Base-by-base conservation (phyloP, 2,797 vertebrate species). In the Echeneis naucrates region DNA sequence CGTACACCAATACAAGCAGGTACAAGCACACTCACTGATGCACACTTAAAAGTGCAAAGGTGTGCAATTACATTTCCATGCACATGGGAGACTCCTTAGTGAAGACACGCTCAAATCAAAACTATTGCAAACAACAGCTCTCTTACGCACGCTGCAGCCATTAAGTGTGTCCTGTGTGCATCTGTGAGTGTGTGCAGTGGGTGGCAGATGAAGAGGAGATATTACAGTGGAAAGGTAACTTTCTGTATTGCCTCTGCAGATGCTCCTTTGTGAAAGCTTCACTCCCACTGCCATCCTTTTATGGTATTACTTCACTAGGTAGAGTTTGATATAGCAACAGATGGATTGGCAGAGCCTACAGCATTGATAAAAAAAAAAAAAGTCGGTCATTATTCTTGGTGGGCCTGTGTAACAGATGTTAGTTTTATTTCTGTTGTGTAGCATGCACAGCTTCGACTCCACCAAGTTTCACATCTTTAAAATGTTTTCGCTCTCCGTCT, bases 221-320 rank as follows among this genome's bases (percentile, higher is more conserved):
- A 45, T 76, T 59, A 65, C n/a, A 69, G 77, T 63, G 69, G 68
- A 82, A 72, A 85, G 78, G 72, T 82, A 87, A 80, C 68, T 79
- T 72, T 27, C 62, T 57, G 80, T 65, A 69, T 75, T 80, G 77
- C 71, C 68, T 84, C 71, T 86, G 74, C 84, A 84, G 82, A 89
- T 83, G 66, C 77, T 72, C 69, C 78, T 61, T 63, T 77, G 74
- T 65, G 72, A 87, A 73, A 52, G 73, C 70, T 74, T 80, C 51
- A 80, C 88, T 90, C 88, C 86, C 84, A 90, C 88, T 56, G 75
- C 70, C 71, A 35, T 87, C 83, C 86, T 64, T 89, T 92, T 85
- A 87, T 89, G 90, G 87, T 74, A 86, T 82, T 87, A 82, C 88
- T 87, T 88, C 79, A 83, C 70, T 72, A 58, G 59, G 77, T 78